Evolutionary conservation across 2,797 vertebrate species (phyloP), one percentile per base, ranked within the genome.

Genomic region (Diplodus sargus): DNA sequence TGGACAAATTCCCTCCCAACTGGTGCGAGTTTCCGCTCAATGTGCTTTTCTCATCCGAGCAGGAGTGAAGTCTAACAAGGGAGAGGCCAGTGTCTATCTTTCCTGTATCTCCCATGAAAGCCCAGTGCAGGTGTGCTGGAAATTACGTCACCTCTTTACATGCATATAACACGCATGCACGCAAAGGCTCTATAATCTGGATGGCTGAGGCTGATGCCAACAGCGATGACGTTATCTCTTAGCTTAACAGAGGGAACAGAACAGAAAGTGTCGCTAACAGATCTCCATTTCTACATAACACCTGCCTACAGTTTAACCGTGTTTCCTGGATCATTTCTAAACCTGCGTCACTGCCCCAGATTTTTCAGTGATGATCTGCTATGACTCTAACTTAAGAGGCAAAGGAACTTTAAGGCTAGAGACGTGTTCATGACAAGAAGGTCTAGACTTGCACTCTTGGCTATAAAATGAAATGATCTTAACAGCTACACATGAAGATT

Each of bases 31-130:
- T 90, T 92, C 86, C 79, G 17, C 65, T 76, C 69, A 85, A 73
- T 89, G 74, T 90, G 88, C 76, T 93, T 91, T 91, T 87, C 88
- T 89, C 89, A 87, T 90, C 70, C 77, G 61, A 61, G 66, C 83
- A 51, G 43, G 39, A 87, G 63, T 52, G 25, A 15, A 52, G 79
- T 73, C 70, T 83, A 79, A 88, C 57, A 75, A 83, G 58, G 74
- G 63, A 83, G 62, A 84, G 72, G 54, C 65, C 34, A 20, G 42
- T 16, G 34, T 83, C 83, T 84, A 73, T 84, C 82, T 87, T 65
- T 70, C 78, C 86, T 74, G 77, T 45, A 86, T 85, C 73, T 85
- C 61, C 59, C 68, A 74, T 86, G 74, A 87, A 88, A 90, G 85
- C 72, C 39, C 1, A 30, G 28, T 74, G 74, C 84, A 92, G 85